A percentile compares a stretch with the other conserved stretches of the same genome.
Conservation (phyloP, 2,113 vertebrate species). For the Turnix velox region DNA sequence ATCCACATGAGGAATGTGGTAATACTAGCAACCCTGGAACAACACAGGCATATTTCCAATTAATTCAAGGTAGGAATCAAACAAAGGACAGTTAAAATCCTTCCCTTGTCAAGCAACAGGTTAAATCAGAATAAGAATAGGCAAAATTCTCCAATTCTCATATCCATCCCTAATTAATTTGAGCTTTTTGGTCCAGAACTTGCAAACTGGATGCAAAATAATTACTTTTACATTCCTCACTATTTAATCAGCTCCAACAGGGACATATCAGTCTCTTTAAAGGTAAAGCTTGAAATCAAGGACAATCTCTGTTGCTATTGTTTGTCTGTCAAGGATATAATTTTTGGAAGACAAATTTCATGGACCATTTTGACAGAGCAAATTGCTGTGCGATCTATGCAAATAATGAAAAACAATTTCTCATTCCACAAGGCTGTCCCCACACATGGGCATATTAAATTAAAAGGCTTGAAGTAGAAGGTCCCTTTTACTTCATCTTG, state of each 20-base stretch:
- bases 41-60: background rate
- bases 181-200: background rate
- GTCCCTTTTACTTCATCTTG: background rate
- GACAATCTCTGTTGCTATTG: background rate
- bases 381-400: background rate
- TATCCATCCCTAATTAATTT: background rate
- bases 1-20: background rate
- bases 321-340: background rate
- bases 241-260: background rate
- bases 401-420: constrained; percentile 42
- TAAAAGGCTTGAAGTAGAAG: background rate
- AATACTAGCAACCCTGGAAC: background rate
- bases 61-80: background rate
- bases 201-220: background rate
- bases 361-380: background rate
- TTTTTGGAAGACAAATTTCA: background rate
- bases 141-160: background rate
- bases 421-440: background rate
- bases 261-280: background rate
- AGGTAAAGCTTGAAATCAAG: background rate
- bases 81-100: background rate
- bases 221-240: background rate
- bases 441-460: background rate
- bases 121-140: background rate
- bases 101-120: background rate